phyloP scores from a whole-genome alignment of 2,888 invertebrate species.

The Teinopalpus imperialis region DNA sequence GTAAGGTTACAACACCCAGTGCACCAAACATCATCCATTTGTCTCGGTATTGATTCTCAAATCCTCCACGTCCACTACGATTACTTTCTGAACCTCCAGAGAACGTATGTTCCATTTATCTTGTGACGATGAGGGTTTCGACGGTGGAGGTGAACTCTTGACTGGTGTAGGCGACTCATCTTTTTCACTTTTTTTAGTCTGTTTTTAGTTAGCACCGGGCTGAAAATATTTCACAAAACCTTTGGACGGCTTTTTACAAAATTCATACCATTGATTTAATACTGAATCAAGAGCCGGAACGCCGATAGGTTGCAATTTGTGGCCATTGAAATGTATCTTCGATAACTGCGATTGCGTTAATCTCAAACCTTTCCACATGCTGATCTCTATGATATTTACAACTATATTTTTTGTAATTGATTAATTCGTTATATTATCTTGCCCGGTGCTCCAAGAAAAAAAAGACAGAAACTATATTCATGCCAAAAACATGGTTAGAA shows the following conservation, averaged over 20 bases:
- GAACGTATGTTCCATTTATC: constrained; percentile 85
- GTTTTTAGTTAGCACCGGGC: constrained; percentile 79
- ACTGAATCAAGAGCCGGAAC: constrained; percentile 81
- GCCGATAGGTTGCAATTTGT: constrained; percentile 69
- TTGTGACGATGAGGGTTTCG: constrained; percentile 60
- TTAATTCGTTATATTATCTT: constrained; percentile 61
- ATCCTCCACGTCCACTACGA: constrained; percentile 82
- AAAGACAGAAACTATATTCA: constrained; percentile 46
- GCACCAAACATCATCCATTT: constrained; percentile 90
- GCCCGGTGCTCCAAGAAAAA: constrained; percentile 64
- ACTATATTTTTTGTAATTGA: constrained; percentile 37
- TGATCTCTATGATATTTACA: constrained; percentile 52
- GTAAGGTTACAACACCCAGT: constrained; percentile 85
- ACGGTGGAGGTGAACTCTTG: constrained; percentile 60
- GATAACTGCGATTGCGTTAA: constrained; percentile 73
- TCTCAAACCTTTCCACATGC: constrained; percentile 75
- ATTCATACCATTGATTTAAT: constrained; percentile 83
- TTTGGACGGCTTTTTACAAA: constrained; percentile 92
- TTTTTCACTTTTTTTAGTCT: constrained; percentile 59
- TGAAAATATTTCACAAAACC: constrained; percentile 97
- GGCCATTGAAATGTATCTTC: constrained; percentile 68
- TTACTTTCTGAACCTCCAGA: constrained; percentile 62
- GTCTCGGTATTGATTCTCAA: constrained; percentile 87
- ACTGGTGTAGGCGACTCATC: constrained; percentile 63
- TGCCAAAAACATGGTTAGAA: constrained; percentile 75